Base-by-base conservation (phyloP, 1,140 invertebrate species). In the Drosophila leontia region DNA sequence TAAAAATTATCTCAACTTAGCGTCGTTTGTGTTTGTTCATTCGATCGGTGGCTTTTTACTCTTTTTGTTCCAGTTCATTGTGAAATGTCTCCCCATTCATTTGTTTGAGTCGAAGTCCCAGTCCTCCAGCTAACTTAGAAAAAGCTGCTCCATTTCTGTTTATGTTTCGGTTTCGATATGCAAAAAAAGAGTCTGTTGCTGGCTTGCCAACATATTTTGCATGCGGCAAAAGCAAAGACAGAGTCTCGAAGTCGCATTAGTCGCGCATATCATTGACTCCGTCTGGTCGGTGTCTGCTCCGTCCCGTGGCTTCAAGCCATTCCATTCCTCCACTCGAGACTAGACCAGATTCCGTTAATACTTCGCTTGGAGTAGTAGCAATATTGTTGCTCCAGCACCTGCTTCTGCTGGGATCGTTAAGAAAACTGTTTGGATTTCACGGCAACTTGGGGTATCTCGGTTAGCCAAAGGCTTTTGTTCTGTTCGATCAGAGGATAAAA, bases 1-100 rank as follows among this genome's bases (percentile, higher is more conserved):
- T 90, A 88, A 87, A 87, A 87, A 87, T 87, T 88, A 87, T 87
- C 84, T 87, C 74, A 90, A 81, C 80, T 87, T 84, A 88, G 77
- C 78, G 76, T 88, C 60, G 79, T 72, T 68, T 55, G 75, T 61
- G 74, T 55, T 88, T 60, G 83, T 74, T 68, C 51, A 64, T 42
- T 74, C 61, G 68, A 42, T 74, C 61, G 53, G 61, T 71, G 53
- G 56, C 58, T 60, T 56, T 51, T 62, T 62, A 53, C 42, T 53
- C 39, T 72, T 61, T 74, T 61, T 53, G 39, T 65, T 63, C 23
- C 58, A 50, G 65, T 75, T 80, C 77, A 78, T 87, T 87, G 84
- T 87, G 84, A 87, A 87, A 87, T 87, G 80, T 75, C 61, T 88
- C 55, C 87, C 84, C 76, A 80, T 88, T 74, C 85, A 87, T 80